These are phyloP conservation scores for Halichoeres trimaculatus DNA, from an alignment of 2,113 vertebrate genomes.

Conservation along the genomic window DNA sequence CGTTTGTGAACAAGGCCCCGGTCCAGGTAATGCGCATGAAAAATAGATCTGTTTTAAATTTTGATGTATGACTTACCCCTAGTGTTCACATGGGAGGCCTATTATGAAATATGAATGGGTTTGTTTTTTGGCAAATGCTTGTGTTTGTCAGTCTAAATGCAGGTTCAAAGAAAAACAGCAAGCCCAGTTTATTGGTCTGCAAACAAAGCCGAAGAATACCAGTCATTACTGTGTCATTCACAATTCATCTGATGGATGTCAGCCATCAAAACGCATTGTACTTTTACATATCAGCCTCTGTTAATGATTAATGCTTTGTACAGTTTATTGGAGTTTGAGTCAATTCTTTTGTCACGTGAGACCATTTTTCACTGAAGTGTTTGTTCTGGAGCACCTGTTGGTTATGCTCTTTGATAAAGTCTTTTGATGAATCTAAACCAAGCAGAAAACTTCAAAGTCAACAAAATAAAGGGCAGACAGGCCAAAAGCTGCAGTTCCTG, in stretches of 20 bases:
- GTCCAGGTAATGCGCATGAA: conserved; percentile 25
- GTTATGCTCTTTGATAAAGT: conserved; percentile 45
- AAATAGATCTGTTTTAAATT: conserved; percentile 61
- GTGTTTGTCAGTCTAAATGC: conserved; percentile 71
- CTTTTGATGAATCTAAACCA: conserved; percentile 39
- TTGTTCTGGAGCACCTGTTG: conserved; percentile 70
- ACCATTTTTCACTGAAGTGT: conserved; percentile 67
- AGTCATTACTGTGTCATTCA: conserved; percentile 68
- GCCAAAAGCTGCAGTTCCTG: not conserved
- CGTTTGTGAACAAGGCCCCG: conserved; percentile 34
- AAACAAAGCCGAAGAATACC: conserved; percentile 72
- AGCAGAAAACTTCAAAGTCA: not conserved
- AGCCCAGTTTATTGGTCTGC: conserved; percentile 48
- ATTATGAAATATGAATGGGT: conserved; percentile 76
- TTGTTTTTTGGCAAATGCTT: conserved; percentile 71
- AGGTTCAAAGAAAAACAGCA: conserved; percentile 69
- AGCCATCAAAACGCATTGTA: conserved; percentile 70
- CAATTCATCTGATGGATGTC: conserved; percentile 59
- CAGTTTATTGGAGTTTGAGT: conserved; percentile 48
- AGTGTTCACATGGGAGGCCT: conserved; percentile 62
- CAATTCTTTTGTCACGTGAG: conserved; percentile 40
- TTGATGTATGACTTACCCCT: conserved; percentile 72
- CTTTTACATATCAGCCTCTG: conserved; percentile 55
- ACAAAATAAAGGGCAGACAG: not conserved
- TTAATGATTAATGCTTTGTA: conserved; percentile 73